These are phyloP conservation scores for Aphidius gifuensis DNA, from an alignment of 1,140 invertebrate genomes.

Conservation along the genomic window DNA sequence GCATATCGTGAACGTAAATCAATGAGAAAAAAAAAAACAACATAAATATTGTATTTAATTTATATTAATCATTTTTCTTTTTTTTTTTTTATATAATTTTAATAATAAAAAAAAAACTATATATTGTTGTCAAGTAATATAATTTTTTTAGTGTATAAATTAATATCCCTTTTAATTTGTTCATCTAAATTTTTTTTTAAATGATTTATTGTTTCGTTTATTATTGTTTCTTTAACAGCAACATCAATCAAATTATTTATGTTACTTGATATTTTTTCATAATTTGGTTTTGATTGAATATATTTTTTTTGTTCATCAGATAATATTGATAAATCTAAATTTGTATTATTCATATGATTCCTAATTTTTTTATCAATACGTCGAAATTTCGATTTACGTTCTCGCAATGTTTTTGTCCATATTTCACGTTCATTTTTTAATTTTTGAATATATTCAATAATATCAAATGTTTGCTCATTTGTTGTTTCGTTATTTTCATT, in stretches of 20 bases:
- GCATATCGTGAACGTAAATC: constrained; percentile 62
- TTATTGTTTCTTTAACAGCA: constrained; percentile 24
- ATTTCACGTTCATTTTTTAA: constrained; percentile 35
- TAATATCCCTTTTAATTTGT: constrained; percentile 30
- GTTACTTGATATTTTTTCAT: constrained; percentile 35
- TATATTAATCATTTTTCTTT: constrained; percentile 12
- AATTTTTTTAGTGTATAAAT: background rate
- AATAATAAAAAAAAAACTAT: background rate
- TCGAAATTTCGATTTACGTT: constrained; percentile 29
- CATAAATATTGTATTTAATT: constrained; percentile 10
- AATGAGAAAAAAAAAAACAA: constrained; percentile 53
- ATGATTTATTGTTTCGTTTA: constrained; percentile 26
- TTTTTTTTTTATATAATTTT: constrained; percentile 7
- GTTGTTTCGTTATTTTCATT: constrained; percentile 2
- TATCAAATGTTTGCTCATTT: constrained; percentile 27
- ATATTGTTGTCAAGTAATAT: background rate
- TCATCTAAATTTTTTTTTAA: constrained; percentile 30
- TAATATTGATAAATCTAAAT: constrained; percentile 32
- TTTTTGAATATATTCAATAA: constrained; percentile 34
- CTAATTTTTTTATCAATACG: constrained; percentile 29
- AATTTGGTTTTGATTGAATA: constrained; percentile 34
- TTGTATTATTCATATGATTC: constrained; percentile 14
- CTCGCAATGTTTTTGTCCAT: constrained; percentile 34
- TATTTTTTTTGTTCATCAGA: constrained; percentile 36
- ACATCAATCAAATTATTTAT: constrained; percentile 28